A percentile compares a stretch with the other conserved stretches of the same genome.
These are phyloP conservation scores for Pachypsylla venusta DNA, from an alignment of 1,140 invertebrate genomes.

Conservation along the genomic window DNA sequence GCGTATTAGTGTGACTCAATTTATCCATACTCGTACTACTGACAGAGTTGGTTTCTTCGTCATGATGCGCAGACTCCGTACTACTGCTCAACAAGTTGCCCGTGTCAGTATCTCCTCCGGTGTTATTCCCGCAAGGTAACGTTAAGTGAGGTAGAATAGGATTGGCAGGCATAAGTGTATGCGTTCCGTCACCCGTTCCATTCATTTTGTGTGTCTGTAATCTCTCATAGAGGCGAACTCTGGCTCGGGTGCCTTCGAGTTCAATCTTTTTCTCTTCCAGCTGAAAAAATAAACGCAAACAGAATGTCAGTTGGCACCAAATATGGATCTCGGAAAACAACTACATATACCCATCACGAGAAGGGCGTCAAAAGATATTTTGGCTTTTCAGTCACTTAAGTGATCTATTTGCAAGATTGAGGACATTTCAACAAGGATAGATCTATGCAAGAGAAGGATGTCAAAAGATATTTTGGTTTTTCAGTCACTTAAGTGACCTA, in stretches of 20 bases:
- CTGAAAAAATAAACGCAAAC: no score
- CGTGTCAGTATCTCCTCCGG: conserved; percentile 34
- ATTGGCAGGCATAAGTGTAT: conserved; percentile 17
- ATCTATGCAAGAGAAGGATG: no score
- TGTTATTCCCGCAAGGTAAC: conserved; percentile 31
- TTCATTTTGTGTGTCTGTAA: conserved; percentile 27
- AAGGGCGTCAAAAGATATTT: no score
- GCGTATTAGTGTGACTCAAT: conserved; percentile 34
- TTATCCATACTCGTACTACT: conserved; percentile 20
- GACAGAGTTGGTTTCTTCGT: conserved; percentile 25
- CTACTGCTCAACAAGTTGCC: conserved; percentile 40
- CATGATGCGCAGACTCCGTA: conserved; percentile 46
- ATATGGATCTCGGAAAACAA: no score
- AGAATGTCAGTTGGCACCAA: no score
- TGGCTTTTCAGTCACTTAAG: no score
- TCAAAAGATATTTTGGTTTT: no score
- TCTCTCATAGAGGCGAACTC: conserved; percentile 49
- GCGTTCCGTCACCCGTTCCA: conserved; percentile 14
- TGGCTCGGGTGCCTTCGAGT: conserved; percentile 57
- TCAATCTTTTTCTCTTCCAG: conserved; percentile 66
- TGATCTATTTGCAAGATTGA: no score
- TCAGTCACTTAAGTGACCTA: no score
- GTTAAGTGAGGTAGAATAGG: conserved; percentile 19
- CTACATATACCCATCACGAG: no score
- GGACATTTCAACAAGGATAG: no score